A percentile compares a stretch with the other conserved stretches of the same genome.
Conservation (phyloP, 1,140 invertebrate genomes). For the Ericerus pela region DNA sequence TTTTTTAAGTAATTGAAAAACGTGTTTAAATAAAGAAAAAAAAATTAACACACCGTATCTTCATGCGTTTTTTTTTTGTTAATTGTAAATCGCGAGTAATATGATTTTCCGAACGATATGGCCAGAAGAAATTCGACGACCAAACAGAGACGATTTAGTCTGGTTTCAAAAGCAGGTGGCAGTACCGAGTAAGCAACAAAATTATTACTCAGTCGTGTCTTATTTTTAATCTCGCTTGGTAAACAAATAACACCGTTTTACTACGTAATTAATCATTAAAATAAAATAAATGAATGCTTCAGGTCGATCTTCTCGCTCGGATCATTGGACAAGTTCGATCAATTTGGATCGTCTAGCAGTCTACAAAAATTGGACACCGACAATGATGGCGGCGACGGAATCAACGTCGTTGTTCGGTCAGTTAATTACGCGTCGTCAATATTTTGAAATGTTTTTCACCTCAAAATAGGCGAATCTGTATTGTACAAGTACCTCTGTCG, state of each 20-base stretch:
- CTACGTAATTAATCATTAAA: too few species aligned
- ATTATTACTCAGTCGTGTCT: too few species aligned
- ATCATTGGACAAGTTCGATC: not conserved
- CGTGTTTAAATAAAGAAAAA: too few species aligned
- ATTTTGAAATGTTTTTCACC: not conserved
- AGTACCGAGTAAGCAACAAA: conserved; percentile 3
- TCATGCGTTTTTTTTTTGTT: too few species aligned
- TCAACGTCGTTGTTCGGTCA: conserved; percentile 60
- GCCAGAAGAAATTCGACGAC: not conserved
- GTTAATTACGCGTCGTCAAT: not conserved
- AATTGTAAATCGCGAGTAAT: not conserved
- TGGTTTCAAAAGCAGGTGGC: not conserved
- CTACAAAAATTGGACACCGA: not conserved
- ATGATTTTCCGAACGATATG: not conserved
- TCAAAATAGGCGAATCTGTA: not conserved
- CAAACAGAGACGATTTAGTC: not conserved
- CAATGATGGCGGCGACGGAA: conserved; percentile 48
- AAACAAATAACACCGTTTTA: not conserved
- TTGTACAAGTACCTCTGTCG: not conserved
- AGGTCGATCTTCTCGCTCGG: conserved; percentile 2
- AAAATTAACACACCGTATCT: too few species aligned
- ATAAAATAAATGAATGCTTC: not conserved
- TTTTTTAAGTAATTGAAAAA: too few species aligned
- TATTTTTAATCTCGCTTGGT: not conserved
- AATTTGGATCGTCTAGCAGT: not conserved